Evolutionary conservation across 2,113 vertebrate genomes (phyloP).

Genomic region (Chlorodrepanis virens): DNA sequence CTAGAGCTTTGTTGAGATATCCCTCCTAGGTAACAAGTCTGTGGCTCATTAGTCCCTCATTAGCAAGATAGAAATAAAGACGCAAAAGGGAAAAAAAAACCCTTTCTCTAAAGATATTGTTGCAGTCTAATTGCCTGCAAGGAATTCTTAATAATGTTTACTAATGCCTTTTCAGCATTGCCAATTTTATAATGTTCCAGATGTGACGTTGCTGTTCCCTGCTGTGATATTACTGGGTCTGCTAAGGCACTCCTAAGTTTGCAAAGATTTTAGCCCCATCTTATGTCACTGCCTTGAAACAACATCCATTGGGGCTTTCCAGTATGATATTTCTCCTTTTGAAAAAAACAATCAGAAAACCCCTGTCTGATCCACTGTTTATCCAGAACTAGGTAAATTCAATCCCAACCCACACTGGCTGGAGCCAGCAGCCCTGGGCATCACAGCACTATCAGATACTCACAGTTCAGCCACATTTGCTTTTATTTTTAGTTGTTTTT

Average conservation of each 20-base stretch:
- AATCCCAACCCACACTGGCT: background rate
- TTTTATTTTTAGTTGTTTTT: background rate
- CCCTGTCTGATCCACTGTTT: background rate
- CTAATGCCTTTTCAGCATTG: constrained; percentile 77
- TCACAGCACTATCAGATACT: background rate
- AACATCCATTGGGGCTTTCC: constrained; percentile 53
- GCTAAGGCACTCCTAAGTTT: constrained; percentile 59
- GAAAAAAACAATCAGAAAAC: constrained; percentile 28
- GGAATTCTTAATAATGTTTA: constrained; percentile 83
- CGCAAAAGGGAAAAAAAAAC: constrained; percentile 30
- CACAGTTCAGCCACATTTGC: background rate
- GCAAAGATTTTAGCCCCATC: constrained; percentile 79
- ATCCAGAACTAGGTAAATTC: background rate
- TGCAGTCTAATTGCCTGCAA: constrained; percentile 79
- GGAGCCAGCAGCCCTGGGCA: background rate
- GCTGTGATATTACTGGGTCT: constrained; percentile 68
- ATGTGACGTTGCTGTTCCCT: constrained; percentile 73
- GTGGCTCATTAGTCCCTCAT: constrained; percentile 81
- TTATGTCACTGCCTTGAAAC: constrained; percentile 74
- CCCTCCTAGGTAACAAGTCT: constrained; percentile 78
- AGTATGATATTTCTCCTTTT: constrained; percentile 38
- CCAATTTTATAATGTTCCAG: constrained; percentile 77
- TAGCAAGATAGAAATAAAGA: constrained; percentile 80
- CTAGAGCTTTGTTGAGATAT: constrained; percentile 73
- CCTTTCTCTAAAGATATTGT: constrained; percentile 74